Evolutionary conservation across 2,888 invertebrate species (phyloP).

Genomic region (Tenthredo distinguenda): DNA sequence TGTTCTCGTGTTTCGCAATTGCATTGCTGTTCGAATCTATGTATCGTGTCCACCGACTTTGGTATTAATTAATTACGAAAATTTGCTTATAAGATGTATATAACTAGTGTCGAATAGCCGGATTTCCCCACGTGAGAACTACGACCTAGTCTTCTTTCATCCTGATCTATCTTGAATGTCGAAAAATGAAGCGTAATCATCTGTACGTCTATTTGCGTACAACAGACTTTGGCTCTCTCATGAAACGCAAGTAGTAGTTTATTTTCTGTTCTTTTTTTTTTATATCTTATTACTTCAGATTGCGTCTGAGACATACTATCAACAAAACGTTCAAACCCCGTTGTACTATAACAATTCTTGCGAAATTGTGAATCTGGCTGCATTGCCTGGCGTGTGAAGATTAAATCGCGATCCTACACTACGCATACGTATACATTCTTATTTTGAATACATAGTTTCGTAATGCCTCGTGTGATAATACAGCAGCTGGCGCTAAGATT

Average conservation of each 20-base stretch:
- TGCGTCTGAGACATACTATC: not conserved
- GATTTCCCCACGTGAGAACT: not conserved
- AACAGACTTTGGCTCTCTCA: not conserved
- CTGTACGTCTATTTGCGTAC: not conserved
- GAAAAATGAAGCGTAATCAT: not conserved
- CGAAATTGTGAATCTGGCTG: constrained; percentile 7
- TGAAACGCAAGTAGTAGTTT: constrained; percentile 13
- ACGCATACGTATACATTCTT: not conserved
- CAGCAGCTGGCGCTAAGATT: constrained; percentile 30
- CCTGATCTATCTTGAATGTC: not conserved
- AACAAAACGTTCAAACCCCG: not conserved
- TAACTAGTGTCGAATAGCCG: not conserved
- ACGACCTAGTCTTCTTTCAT: not conserved
- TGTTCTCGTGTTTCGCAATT: not conserved
- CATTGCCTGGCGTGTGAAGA: not conserved
- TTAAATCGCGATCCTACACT: not conserved
- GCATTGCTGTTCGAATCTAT: not conserved
- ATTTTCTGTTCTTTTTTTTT: not conserved
- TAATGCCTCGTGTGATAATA: not conserved
- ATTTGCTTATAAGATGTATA: not conserved
- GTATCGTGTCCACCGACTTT: constrained; percentile 9
- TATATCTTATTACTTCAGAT: not conserved
- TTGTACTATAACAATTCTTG: not conserved
- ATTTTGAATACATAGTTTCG: not conserved
- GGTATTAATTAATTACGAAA: constrained; percentile 1